Evolutionary conservation across 2,113 vertebrate genomes (phyloP).

Genomic region (Neopipo cinnamomea): DNA sequence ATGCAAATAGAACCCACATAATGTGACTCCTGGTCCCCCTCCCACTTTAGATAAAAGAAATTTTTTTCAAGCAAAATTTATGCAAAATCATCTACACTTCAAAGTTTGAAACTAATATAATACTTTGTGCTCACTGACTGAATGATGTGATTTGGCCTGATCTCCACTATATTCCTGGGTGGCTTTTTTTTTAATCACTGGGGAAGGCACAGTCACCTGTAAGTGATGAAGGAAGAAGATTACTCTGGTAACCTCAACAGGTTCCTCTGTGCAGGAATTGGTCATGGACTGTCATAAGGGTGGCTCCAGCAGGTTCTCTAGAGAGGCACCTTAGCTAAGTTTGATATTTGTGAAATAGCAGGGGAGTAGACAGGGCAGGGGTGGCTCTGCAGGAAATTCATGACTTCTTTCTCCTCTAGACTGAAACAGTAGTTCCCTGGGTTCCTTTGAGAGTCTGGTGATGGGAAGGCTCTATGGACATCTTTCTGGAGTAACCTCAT

Average conservation of each 20-base stretch:
- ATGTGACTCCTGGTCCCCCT: background rate
- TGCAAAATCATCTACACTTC: background rate
- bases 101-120: background rate
- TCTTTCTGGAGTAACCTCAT: background rate
- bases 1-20: background rate
- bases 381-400: background rate
- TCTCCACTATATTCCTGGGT: background rate
- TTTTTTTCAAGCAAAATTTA: background rate
- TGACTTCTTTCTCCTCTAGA: background rate
- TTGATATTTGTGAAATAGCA: background rate
- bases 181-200: background rate
- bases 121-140: background rate
- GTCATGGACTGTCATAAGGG: no score
- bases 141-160: background rate
- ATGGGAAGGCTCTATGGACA: background rate
- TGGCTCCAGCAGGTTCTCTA: background rate
- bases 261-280: background rate
- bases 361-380: background rate
- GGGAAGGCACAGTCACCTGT: background rate
- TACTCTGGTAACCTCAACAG: background rate
- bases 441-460: background rate
- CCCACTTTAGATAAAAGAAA: background rate
- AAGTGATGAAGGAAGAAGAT: background rate
- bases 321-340: background rate
- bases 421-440: accelerated